Evolutionary conservation across 2,113 vertebrate genomes (phyloP).

Genomic region (Rutilus rutilus): DNA sequence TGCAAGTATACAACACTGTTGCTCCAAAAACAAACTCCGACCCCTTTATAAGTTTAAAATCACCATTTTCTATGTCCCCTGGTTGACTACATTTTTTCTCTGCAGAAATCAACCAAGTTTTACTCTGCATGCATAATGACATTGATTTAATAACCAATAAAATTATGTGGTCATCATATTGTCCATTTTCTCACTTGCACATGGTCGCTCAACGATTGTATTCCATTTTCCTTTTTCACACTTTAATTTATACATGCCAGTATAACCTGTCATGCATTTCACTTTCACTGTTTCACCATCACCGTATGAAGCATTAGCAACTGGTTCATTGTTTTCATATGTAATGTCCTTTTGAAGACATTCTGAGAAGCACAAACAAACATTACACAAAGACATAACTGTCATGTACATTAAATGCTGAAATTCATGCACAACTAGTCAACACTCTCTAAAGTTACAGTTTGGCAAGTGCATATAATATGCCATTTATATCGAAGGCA

Average conservation of each 20-base stretch:
- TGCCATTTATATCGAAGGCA: background rate
- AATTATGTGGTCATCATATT: background rate
- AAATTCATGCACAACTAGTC: background rate
- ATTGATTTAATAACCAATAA: background rate
- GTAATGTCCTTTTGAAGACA: slow-evolving; percentile 56
- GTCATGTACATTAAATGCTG: background rate
- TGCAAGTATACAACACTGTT: slow-evolving; percentile 75
- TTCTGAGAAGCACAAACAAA: slow-evolving; percentile 50
- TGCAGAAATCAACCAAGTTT: slow-evolving; percentile 61
- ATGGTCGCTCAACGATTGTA: background rate
- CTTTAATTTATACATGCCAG: slow-evolving; percentile 63
- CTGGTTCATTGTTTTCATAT: slow-evolving; percentile 33
- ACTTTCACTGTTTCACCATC: slow-evolving; percentile 55
- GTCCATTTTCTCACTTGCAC: slow-evolving; percentile 65
- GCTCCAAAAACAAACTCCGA: slow-evolving; percentile 85
- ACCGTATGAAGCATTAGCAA: background rate
- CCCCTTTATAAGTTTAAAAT: slow-evolving; percentile 77
- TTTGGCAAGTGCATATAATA: background rate
- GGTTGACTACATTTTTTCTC: slow-evolving; percentile 86
- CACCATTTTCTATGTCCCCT: slow-evolving; percentile 82
- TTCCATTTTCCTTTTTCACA: slow-evolving; percentile 59
- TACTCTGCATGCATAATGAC: background rate
- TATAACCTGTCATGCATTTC: slow-evolving; percentile 64
- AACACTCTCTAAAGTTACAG: slow-evolving; percentile 48
- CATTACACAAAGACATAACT: background rate